A percentile compares a stretch with the other conserved stretches of the same genome.
phyloP scores from a whole-genome alignment of 2,113 vertebrate species.

The Pygoscelis antarcticus region DNA sequence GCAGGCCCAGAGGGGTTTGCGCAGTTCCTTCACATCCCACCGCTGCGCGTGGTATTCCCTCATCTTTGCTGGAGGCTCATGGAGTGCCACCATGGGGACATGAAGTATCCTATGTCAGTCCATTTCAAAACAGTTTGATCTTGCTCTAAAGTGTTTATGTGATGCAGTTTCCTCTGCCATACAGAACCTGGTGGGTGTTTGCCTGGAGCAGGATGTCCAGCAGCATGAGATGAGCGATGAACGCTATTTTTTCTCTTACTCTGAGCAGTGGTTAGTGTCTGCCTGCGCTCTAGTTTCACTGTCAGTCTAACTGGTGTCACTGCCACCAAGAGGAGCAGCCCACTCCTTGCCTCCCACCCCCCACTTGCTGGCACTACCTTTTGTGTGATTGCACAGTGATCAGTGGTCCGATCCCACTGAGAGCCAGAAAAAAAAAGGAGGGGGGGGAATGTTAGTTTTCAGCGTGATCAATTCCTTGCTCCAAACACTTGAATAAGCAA shows the following conservation, averaged over 20 bases:
- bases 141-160: not conserved
- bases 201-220: not conserved
- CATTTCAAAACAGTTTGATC: not conserved
- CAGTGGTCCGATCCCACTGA: not conserved
- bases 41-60: rapidly evolving
- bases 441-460: not conserved
- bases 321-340: not conserved
- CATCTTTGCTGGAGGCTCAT: rapidly evolving
- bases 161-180: not conserved
- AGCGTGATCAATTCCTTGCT: not conserved
- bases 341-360: not conserved
- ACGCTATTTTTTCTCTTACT: rapidly evolving
- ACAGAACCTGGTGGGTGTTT: not conserved
- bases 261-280: rapidly evolving
- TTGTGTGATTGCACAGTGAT: not conserved
- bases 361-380: not conserved
- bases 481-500: not conserved
- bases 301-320: not conserved
- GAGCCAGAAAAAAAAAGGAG: not conserved
- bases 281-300: not conserved
- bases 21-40: not conserved
- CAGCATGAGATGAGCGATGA: rapidly evolving
- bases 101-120: not conserved
- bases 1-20: not conserved
- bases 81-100: rapidly evolving